Percentiles rank a stretch among this genome's conserved stretches.
Evolutionary conservation across 2,113 vertebrate species (phyloP).

Genomic region (Tenebrosternarchus preto): DNA sequence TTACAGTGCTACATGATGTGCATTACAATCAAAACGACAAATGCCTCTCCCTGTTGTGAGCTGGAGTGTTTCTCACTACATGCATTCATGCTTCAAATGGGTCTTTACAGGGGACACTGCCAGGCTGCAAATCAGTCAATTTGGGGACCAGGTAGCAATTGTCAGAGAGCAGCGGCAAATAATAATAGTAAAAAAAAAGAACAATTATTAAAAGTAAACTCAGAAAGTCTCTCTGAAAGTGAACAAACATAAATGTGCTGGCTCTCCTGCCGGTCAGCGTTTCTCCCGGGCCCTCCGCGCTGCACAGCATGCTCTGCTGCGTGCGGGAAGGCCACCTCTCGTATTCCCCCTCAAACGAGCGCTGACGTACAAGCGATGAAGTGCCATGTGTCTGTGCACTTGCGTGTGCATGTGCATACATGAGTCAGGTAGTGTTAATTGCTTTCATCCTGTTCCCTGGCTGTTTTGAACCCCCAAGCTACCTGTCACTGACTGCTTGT

Average conservation of each 20-base stretch:
- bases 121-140: background rate
- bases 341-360: conserved; percentile 16
- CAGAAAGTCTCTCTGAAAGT: background rate
- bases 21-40: background rate
- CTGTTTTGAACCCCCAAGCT: conserved; percentile 61
- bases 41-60: background rate
- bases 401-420: conserved; percentile 15
- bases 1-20: background rate
- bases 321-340: conserved; percentile 28
- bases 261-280: background rate
- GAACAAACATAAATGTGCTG: background rate
- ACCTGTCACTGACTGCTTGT: conserved; percentile 69
- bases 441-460: conserved; percentile 63
- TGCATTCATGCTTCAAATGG: background rate
- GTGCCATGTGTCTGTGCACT: conserved; percentile 23
- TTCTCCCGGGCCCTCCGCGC: background rate
- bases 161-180: no score
- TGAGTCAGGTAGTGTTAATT: conserved; percentile 69
- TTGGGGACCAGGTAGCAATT: background rate
- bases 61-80: background rate
- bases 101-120: background rate
- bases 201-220: background rate
- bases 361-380: conserved; percentile 45
- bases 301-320: conserved; percentile 1
- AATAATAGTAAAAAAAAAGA: no score